These are phyloP conservation scores for Polia nebulosa DNA, from an alignment of 2,888 invertebrate species.

Conservation along the genomic window DNA sequence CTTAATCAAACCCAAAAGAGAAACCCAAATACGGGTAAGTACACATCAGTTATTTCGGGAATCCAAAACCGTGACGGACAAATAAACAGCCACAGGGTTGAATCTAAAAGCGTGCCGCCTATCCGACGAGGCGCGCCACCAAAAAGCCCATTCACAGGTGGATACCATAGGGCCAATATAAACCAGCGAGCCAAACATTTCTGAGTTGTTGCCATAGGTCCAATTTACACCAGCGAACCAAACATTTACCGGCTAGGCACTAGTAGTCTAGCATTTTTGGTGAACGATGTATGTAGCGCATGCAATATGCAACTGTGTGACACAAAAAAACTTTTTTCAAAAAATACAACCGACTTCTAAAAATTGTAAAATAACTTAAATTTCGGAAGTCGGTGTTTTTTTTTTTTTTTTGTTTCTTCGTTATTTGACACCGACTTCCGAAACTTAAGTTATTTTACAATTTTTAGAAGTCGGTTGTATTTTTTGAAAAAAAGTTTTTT, in stretches of 20 bases:
- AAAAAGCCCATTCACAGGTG: constrained; percentile 32
- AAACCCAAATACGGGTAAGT: constrained; percentile 32
- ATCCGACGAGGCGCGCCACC: neutral
- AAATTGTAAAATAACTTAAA: no score
- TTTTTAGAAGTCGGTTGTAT: no score
- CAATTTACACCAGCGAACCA: neutral
- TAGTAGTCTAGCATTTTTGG: neutral
- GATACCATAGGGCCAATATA: constrained; percentile 16
- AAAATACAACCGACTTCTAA: no score
- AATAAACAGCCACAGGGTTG: constrained; percentile 36
- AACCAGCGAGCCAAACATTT: neutral
- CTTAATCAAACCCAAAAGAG: neutral
- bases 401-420: no score
- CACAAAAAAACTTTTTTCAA: no score
- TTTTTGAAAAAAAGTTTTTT: no score
- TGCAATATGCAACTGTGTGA: neutral
- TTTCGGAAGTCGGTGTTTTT: no score
- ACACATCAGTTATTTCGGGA: constrained; percentile 36
- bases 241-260: constrained; percentile 2
- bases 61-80: constrained; percentile 30
- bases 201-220: constrained; percentile 12
- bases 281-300: neutral
- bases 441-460: no score
- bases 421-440: no score
- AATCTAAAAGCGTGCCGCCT: constrained; percentile 37